These are phyloP conservation scores for Temnothorax unifasciatus DNA, from an alignment of 2,888 invertebrate species.

Conservation along the genomic window DNA sequence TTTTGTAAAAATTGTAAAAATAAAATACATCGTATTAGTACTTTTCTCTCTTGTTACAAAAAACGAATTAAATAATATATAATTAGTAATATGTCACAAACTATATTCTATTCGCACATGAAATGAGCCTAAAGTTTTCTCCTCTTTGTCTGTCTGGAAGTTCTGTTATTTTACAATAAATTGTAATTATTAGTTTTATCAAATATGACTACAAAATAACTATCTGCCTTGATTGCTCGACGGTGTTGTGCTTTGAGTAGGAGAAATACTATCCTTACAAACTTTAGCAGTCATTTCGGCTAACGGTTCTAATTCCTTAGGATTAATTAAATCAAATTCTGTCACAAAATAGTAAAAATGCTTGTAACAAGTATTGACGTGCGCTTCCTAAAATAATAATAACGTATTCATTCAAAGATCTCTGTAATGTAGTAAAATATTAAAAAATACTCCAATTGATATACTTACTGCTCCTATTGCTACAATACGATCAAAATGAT, in stretches of 20 bases:
- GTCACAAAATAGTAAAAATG: slow-evolving; percentile 97
- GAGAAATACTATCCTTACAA: slow-evolving; percentile 88
- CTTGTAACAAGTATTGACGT: slow-evolving; percentile 97
- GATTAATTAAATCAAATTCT: slow-evolving; percentile 94
- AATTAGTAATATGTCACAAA: slow-evolving; percentile 22
- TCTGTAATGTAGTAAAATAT: slow-evolving; percentile 30
- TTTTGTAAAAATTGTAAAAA: slow-evolving; percentile 4
- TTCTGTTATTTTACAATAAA: slow-evolving; percentile 10
- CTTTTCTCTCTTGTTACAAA: background rate
- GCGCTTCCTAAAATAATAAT: slow-evolving; percentile 91
- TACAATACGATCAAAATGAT: slow-evolving; percentile 96
- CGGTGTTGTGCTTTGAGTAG: slow-evolving; percentile 72
- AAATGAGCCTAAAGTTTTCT: slow-evolving; percentile 27
- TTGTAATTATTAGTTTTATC: slow-evolving; percentile 27
- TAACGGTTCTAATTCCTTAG: slow-evolving; percentile 95
- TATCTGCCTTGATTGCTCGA: slow-evolving; percentile 75
- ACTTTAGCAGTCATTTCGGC: slow-evolving; percentile 92
- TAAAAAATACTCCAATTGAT: background rate
- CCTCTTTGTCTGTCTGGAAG: background rate
- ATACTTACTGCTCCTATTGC: slow-evolving; percentile 94
- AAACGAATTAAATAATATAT: slow-evolving; percentile 28
- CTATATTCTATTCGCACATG: background rate
- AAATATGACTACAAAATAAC: slow-evolving; percentile 50
- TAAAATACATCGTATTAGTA: background rate
- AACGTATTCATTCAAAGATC: background rate